Evolutionary conservation across 2,113 vertebrate genomes (phyloP).

Genomic region (Mobula hypostoma): DNA sequence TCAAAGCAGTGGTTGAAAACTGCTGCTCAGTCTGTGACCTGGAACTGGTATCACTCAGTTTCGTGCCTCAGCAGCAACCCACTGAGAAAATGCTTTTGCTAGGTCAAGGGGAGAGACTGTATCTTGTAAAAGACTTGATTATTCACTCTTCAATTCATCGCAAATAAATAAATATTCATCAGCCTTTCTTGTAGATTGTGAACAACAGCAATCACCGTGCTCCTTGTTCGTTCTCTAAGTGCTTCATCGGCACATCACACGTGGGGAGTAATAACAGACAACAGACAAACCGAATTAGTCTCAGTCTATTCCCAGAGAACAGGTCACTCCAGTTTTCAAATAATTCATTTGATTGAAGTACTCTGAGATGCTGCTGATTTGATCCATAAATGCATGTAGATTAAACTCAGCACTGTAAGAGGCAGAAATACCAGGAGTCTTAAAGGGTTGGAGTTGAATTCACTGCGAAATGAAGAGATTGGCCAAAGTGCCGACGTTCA

Average conservation of each 20-base stretch:
- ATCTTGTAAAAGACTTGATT: not conserved
- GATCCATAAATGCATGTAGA: slow-evolving; percentile 1
- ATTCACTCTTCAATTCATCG: not conserved
- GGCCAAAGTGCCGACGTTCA: not conserved
- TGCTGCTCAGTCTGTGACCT: no score
- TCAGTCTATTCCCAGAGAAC: not conserved
- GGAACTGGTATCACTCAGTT: no score
- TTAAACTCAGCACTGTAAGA: not conserved
- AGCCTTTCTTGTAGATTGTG: not conserved
- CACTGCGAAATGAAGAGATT: not conserved
- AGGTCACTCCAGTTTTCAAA: not conserved
- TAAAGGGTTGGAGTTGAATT: not conserved
- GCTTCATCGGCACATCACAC: not conserved
- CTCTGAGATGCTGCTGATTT: not conserved
- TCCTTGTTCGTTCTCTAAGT: not conserved
- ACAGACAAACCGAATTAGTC: not conserved
- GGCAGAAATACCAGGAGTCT: not conserved
- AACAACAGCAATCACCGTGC: not conserved
- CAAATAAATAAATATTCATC: not conserved
- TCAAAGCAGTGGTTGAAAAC: no score
- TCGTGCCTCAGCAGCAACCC: no score
- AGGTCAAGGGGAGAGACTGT: not conserved
- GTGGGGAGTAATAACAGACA: not conserved
- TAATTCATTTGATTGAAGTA: not conserved
- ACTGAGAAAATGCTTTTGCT: no score